These are phyloP conservation scores for Venusia cambrica DNA, from an alignment of 2,888 invertebrate species.

Conservation along the genomic window DNA sequence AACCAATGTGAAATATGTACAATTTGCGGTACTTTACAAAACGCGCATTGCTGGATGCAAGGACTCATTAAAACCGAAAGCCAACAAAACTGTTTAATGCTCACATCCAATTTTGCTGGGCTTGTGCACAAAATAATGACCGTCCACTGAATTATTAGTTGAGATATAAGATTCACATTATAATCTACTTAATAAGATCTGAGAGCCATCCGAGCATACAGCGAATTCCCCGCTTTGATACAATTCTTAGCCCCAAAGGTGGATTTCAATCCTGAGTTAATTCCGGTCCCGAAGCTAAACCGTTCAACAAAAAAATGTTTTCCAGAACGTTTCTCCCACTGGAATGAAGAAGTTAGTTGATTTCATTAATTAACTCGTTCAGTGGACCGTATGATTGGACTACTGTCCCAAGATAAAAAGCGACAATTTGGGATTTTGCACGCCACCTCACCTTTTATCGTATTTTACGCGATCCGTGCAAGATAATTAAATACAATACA, in stretches of 20 bases:
- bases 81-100: no score
- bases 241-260: constrained; percentile 3
- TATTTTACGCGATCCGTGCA: constrained; percentile 14
- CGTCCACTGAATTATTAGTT: no score
- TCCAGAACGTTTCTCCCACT: constrained; percentile 44
- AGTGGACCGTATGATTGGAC: constrained; percentile 77
- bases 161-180: no score
- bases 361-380: constrained; percentile 81
- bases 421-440: constrained; percentile 67
- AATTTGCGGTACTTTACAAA: no score
- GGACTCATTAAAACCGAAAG: no score
- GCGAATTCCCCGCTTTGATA: no score
- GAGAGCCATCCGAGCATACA: no score
- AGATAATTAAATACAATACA: constrained; percentile 13
- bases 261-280: constrained; percentile 2
- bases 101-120: no score
- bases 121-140: no score
- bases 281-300: constrained; percentile 15
- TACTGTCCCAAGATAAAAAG: constrained; percentile 63
- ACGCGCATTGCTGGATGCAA: no score
- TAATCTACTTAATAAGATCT: no score
- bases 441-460: constrained; percentile 25
- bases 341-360: constrained; percentile 75
- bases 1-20: no score
- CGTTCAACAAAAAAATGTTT: constrained; percentile 21